phyloP scores from a whole-genome alignment of 2,113 vertebrate genomes.

The Elachura formosa region DNA sequence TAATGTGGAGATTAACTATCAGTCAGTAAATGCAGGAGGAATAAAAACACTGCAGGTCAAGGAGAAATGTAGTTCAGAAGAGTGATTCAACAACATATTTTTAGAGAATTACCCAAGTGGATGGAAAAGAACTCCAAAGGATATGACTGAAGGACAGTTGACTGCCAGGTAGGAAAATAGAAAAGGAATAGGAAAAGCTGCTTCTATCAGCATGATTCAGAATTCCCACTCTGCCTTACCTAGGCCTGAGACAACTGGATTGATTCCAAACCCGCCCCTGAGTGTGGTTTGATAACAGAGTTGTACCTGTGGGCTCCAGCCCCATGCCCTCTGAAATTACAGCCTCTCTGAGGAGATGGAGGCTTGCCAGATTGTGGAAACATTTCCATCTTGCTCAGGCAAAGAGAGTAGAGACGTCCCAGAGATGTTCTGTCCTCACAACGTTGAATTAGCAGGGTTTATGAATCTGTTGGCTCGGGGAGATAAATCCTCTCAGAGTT shows the following conservation, averaged over 20 bases:
- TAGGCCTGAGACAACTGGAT: background rate
- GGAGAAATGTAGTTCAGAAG: background rate
- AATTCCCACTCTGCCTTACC: background rate
- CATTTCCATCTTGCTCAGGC: background rate
- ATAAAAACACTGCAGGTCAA: constrained; percentile 1
- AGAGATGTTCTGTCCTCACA: background rate
- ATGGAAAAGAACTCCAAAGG: background rate
- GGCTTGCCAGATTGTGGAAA: background rate
- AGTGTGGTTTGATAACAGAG: accelerated
- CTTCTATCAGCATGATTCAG: background rate
- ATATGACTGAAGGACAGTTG: background rate
- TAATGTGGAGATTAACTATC: background rate
- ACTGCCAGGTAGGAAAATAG: background rate
- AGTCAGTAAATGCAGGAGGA: background rate
- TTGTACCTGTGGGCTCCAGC: background rate
- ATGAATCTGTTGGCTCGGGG: background rate
- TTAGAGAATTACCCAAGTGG: background rate
- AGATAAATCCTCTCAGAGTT: background rate
- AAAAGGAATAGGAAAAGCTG: background rate
- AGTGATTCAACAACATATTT: background rate
- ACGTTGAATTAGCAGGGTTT: background rate
- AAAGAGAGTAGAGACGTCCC: background rate
- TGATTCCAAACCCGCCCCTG: background rate
- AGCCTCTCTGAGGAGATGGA: background rate
- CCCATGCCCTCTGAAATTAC: background rate